Percentiles rank a stretch among this genome's conserved stretches.
Conservation (phyloP, 2,888 invertebrate genomes). For the Conomelus anceps region DNA sequence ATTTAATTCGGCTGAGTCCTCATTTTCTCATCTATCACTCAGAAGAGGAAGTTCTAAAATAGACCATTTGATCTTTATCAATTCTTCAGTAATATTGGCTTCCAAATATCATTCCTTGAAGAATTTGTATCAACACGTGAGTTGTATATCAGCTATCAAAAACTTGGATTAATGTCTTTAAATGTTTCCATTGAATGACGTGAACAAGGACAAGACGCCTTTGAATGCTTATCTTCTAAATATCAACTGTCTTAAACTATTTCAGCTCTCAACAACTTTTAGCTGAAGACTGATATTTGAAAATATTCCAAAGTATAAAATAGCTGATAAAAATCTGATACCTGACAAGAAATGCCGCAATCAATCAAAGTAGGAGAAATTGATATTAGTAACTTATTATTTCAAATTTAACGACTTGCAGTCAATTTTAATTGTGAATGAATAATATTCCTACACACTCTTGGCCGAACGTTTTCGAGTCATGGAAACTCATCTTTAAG, state of each 20-base stretch:
- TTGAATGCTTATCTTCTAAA: background rate
- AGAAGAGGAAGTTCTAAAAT: background rate
- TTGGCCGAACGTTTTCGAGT: too few species aligned
- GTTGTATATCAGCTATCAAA: background rate
- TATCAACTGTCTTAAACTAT: background rate
- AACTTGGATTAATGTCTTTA: background rate
- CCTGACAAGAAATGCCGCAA: too few species aligned
- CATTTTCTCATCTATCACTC: background rate
- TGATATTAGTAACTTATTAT: too few species aligned
- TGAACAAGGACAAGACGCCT: background rate
- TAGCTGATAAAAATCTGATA: too few species aligned
- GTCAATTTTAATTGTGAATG: too few species aligned
- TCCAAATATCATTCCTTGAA: background rate
- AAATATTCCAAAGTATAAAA: too few species aligned
- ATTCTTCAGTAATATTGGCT: background rate
- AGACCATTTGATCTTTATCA: background rate
- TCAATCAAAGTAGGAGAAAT: too few species aligned
- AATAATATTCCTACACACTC: too few species aligned
- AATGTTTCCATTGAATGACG: too few species aligned
- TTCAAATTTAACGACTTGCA: too few species aligned
- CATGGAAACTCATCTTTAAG: too few species aligned
- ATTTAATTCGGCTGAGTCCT: background rate
- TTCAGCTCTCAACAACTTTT: background rate
- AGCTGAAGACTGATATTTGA: too few species aligned
- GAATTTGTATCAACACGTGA: background rate